These are phyloP conservation scores for Drosophila putrida DNA, from an alignment of 2,888 invertebrate genomes.

Conservation along the genomic window DNA sequence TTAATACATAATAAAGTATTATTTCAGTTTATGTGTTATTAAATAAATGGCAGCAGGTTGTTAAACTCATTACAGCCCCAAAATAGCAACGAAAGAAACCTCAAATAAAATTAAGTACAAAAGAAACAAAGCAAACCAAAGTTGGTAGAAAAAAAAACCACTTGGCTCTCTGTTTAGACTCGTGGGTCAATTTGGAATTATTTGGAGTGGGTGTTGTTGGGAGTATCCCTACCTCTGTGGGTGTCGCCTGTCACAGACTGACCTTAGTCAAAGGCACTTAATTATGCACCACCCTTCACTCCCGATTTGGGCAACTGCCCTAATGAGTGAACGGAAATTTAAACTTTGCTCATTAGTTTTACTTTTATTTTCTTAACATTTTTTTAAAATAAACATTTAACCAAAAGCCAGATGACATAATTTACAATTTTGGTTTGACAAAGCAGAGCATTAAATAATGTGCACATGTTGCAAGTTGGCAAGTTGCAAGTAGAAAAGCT, in stretches of 20 bases:
- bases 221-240: not conserved
- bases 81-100: constrained; percentile 28
- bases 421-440: constrained; percentile 18
- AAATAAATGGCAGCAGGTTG: constrained; percentile 56
- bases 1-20: constrained; percentile 1
- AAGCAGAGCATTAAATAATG: constrained; percentile 5
- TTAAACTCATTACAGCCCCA: constrained; percentile 60
- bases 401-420: constrained; percentile 61
- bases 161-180: constrained; percentile 15
- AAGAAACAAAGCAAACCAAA: constrained; percentile 23
- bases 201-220: constrained; percentile 38
- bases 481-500: constrained; percentile 24
- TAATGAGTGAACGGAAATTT: constrained; percentile 70
- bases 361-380: constrained; percentile 20
- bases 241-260: constrained; percentile 11
- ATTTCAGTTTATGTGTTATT: constrained; percentile 16
- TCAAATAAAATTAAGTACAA: not conserved
- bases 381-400: constrained; percentile 46
- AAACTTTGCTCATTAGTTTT: constrained; percentile 46
- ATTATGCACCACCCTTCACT: constrained; percentile 28
- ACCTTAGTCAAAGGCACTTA: constrained; percentile 33
- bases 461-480: constrained; percentile 20
- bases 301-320: constrained; percentile 4
- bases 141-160: constrained; percentile 10
- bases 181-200: constrained; percentile 39